These are phyloP conservation scores for Nomada ferruginata DNA, from an alignment of 2,888 invertebrate species.

Conservation along the genomic window DNA sequence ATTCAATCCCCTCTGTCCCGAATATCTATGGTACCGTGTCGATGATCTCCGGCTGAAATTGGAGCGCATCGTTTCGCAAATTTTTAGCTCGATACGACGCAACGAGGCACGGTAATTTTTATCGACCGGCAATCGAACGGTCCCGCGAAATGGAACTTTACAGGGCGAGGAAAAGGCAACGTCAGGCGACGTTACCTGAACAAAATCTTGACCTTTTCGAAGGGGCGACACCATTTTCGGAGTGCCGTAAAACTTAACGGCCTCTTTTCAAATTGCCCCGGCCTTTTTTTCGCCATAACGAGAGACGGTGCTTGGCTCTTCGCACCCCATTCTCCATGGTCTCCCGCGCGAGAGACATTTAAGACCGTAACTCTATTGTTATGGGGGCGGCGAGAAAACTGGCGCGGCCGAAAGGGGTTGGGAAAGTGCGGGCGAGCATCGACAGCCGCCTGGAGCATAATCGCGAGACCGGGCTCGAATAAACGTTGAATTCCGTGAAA, in stretches of 20 bases:
- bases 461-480: constrained; percentile 63
- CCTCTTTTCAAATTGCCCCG: constrained; percentile 76
- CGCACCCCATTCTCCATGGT: constrained; percentile 73
- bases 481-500: constrained; percentile 62
- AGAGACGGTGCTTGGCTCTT: constrained; percentile 73
- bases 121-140: background rate
- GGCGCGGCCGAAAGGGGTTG: background rate
- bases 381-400: constrained; percentile 38
- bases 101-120: background rate
- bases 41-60: background rate
- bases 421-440: constrained; percentile 42
- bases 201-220: constrained; percentile 77
- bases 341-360: constrained; percentile 71
- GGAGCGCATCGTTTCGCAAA: background rate
- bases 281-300: constrained; percentile 73
- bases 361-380: constrained; percentile 72
- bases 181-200: constrained; percentile 53
- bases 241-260: constrained; percentile 76
- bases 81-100: background rate
- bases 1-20: background rate
- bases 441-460: constrained; percentile 53
- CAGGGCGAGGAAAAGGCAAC: constrained; percentile 38
- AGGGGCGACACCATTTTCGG: constrained; percentile 61
- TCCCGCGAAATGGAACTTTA: constrained; percentile 25
- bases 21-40: background rate